Conservation (phyloP, 2,113 vertebrate genomes). For the Poecile atricapillus region DNA sequence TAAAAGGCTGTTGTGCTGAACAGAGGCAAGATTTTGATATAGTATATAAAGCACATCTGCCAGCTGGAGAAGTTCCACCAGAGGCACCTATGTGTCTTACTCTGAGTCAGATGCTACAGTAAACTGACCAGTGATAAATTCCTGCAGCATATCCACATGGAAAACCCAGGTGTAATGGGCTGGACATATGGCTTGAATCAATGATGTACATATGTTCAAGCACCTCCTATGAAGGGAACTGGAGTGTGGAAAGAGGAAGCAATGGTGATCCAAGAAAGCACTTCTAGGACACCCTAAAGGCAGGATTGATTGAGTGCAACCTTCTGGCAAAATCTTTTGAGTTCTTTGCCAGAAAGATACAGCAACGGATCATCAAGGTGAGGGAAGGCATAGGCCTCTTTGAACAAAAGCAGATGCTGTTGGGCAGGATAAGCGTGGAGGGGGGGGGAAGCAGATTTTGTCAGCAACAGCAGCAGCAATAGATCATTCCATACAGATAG, state of each 20-base stretch:
- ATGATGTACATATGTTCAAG: conserved; percentile 46
- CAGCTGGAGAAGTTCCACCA: conserved; percentile 58
- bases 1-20: neutral
- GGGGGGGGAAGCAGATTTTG: fast-evolving
- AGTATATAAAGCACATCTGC: conserved; percentile 1
- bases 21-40: neutral
- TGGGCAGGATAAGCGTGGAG: conserved; percentile 5
- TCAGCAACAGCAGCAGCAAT: conserved; percentile 34
- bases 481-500: conserved; percentile 6
- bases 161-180: conserved; percentile 48
- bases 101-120: conserved; percentile 34
- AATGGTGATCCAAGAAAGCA: conserved; percentile 35
- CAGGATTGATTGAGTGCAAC: conserved; percentile 63
- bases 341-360: conserved; percentile 52
- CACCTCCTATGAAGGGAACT: conserved; percentile 33
- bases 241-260: conserved; percentile 56
- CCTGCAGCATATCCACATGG: conserved; percentile 25
- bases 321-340: conserved; percentile 61
- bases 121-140: conserved; percentile 56
- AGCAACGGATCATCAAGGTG: conserved; percentile 52
- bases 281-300: conserved; percentile 60
- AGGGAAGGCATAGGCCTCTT: conserved; percentile 32
- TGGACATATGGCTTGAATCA: conserved; percentile 63
- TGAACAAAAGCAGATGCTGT: conserved; percentile 51
- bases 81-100: conserved; percentile 28